A percentile compares a stretch with the other conserved stretches of the same genome.
Conservation (phyloP, 2,888 invertebrate genomes). For the Margaritifera margaritifera region DNA sequence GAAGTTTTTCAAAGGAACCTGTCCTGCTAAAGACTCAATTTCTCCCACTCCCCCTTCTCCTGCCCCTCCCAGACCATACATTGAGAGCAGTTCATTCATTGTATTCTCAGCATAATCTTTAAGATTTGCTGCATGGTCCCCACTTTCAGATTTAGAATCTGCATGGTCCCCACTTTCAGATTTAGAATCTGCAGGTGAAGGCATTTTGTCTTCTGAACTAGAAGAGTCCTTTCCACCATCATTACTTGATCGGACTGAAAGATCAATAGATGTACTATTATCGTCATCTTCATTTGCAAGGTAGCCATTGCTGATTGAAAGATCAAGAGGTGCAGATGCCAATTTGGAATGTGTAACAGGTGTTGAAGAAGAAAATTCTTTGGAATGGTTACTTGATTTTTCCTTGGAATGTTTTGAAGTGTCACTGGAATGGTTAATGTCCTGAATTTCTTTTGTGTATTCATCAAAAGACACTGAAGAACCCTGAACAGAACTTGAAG, state of each 20-base stretch:
- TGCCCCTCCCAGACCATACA: slow-evolving; percentile 84
- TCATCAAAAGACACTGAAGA: slow-evolving; percentile 6
- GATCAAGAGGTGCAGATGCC: slow-evolving; percentile 31
- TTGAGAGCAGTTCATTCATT: slow-evolving; percentile 84
- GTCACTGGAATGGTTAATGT: too few species aligned
- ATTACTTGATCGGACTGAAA: background rate
- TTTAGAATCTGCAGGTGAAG: too few species aligned
- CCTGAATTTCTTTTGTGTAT: too few species aligned
- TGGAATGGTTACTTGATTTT: slow-evolving; percentile 22
- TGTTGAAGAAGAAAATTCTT: slow-evolving; percentile 15
- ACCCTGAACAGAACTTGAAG: slow-evolving; percentile 5
- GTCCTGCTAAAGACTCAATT: slow-evolving; percentile 76
- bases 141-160: slow-evolving; percentile 1
- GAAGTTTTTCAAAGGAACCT: slow-evolving; percentile 80
- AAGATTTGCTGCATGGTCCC: slow-evolving; percentile 67
- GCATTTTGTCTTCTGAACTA: too few species aligned
- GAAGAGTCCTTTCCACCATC: slow-evolving; percentile 6
- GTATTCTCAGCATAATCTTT: slow-evolving; percentile 86
- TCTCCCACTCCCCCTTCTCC: slow-evolving; percentile 18
- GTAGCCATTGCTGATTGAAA: slow-evolving; percentile 22
- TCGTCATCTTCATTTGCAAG: slow-evolving; percentile 28
- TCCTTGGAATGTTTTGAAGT: slow-evolving; percentile 15
- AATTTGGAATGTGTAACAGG: slow-evolving; percentile 16
- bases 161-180: slow-evolving; percentile 17
- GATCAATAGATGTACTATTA: slow-evolving; percentile 26